Evolutionary conservation across 1,140 invertebrate species (phyloP), one percentile per base, ranked within the genome.

Genomic region (Bombus difficillimus): DNA sequence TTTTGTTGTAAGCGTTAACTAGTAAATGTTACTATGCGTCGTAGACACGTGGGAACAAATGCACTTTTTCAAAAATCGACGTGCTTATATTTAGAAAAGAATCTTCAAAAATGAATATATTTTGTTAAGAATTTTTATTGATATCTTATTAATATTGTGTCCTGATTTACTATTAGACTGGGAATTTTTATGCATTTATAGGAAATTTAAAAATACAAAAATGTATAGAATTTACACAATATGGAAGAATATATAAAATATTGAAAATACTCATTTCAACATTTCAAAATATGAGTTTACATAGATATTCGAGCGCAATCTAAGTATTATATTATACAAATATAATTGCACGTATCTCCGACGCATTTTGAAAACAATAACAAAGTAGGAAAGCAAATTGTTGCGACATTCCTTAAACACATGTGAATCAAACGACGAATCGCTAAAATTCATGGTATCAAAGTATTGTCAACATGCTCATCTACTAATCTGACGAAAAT

Each of bases 381-480:
- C 2, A 88, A 81, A 78, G 32, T 88, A 88, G 64, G 62, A 71
- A 89, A 89, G 69, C 87, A 73, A 85, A 37, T 25, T 68, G 79
- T 68, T 86, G 75, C n/a, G n/a, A 37, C 75, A 89, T 89, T 89
- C 83, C 69, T 74, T 41, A 80, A 37, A 73, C 71, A 71, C 59
- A 15, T 64, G 53, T 88, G 62, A 59, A 79, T 78, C 76, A 81
- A 82, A 88, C 79, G 68, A 43, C 18, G 28, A 66, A 53, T 62
- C 3, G 9, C 9, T 25, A 66, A 39, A 37, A 37, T 47, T 83
- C 43, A 34, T 41, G 6, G 25, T 32, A 84, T 41, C 75, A 81
- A 76, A 76, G 39, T 73, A 66, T 64, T 84, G 57, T 81, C 66
- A 77, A 85, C 88, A 88, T 88, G 88, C 87, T 66, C 66, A 78